phyloP scores from a whole-genome alignment of 2,113 vertebrate species.

The Platysteira castanea region DNA sequence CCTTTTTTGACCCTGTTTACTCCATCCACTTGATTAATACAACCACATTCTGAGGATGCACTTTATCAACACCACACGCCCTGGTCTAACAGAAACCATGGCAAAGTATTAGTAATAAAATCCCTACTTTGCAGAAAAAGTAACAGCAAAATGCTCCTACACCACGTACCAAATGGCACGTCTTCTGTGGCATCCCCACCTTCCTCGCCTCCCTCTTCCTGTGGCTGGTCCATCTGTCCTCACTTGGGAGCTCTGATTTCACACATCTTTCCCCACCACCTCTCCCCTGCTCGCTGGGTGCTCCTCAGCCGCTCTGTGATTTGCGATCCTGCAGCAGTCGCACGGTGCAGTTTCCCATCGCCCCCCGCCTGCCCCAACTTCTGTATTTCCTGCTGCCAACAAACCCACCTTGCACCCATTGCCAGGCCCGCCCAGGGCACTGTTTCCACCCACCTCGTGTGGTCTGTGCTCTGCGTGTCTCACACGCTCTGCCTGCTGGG shows the following conservation, averaged over 20 bases:
- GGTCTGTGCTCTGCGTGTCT: background rate
- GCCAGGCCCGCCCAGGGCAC: background rate
- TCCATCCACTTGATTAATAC: background rate
- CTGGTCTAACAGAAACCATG: constrained; percentile 29
- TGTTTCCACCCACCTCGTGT: background rate
- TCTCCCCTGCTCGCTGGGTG: background rate
- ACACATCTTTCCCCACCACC: background rate
- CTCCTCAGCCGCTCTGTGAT: background rate
- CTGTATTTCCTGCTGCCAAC: background rate
- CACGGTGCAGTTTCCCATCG: background rate
- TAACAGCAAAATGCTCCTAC: background rate
- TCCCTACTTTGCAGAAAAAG: constrained; percentile 27
- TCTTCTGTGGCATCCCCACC: background rate
- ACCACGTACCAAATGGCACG: background rate
- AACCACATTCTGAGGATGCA: background rate
- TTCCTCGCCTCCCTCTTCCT: constrained; percentile 1
- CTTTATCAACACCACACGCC: background rate
- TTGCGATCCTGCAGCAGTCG: constrained; percentile 24
- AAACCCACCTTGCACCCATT: background rate
- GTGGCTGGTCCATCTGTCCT: constrained; percentile 37
- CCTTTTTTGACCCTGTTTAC: background rate
- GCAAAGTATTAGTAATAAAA: background rate
- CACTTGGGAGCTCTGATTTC: constrained; percentile 46
- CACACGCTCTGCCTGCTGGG: fast-evolving
- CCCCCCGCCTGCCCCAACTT: background rate